Evolutionary conservation across 64 coral and sea anemone genomes (phyloP).

Genomic region (Montipora efflorescens): DNA sequence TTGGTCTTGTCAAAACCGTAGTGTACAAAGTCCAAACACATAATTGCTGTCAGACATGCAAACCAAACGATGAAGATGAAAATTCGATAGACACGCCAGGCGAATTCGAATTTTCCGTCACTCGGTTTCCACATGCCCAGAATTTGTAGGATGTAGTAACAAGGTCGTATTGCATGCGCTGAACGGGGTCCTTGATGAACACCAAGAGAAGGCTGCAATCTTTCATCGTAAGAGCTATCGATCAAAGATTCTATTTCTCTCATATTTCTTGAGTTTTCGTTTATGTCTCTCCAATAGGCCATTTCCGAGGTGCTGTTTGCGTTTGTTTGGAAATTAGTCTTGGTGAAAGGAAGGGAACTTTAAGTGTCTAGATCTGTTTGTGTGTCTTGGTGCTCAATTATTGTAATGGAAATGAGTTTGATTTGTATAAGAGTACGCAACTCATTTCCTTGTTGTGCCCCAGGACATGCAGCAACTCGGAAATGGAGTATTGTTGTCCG

Average conservation of each 20-base stretch:
- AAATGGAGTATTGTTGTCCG: neutral
- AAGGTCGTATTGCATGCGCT: constrained; percentile 36
- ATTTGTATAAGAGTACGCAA: too few species aligned
- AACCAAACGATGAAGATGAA: constrained; percentile 61
- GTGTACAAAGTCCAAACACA: constrained; percentile 86
- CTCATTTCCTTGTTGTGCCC: too few species aligned
- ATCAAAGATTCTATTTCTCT: neutral
- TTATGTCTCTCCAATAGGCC: neutral
- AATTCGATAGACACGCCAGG: constrained; percentile 50
- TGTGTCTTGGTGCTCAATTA: too few species aligned
- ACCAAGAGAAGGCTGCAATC: neutral
- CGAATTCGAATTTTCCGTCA: constrained; percentile 26
- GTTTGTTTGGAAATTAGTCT: too few species aligned
- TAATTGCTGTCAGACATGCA: constrained; percentile 47
- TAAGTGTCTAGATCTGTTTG: too few species aligned
- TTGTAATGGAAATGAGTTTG: neutral
- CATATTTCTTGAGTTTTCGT: neutral
- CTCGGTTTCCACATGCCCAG: constrained; percentile 73
- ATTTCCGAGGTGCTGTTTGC: too few species aligned
- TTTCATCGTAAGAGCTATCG: neutral
- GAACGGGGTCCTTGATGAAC: neutral
- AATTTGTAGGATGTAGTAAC: constrained; percentile 50
- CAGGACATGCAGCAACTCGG: too few species aligned
- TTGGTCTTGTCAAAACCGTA: constrained; percentile 61
- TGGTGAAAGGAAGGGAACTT: too few species aligned